Conservation (phyloP, 1,140 invertebrate genomes). For the Neuroterus valhalla region DNA sequence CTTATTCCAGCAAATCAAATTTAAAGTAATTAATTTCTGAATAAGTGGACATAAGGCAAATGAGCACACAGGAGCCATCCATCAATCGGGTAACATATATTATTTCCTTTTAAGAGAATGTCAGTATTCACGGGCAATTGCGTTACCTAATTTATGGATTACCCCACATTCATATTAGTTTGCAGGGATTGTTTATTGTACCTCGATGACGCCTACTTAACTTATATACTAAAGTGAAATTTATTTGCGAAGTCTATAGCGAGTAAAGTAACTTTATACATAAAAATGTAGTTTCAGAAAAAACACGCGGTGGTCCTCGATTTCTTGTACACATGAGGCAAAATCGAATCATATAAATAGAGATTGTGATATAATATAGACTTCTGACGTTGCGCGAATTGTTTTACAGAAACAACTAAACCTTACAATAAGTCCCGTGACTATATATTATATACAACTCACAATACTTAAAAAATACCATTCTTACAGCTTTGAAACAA, state of each 20-base stretch:
- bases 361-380: not conserved
- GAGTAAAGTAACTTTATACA: slow-evolving; percentile 29
- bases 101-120: not conserved
- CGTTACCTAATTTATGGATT: not conserved
- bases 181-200: slow-evolving; percentile 11
- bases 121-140: not conserved
- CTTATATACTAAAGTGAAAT: slow-evolving; percentile 12
- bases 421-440: slow-evolving; percentile 7
- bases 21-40: too few relatives aligned
- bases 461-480: not conserved
- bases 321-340: slow-evolving; percentile 18
- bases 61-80: too few relatives aligned
- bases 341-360: slow-evolving; percentile 1
- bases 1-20: too few relatives aligned
- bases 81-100: too few relatives aligned
- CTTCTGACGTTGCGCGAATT: slow-evolving; percentile 18
- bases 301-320: slow-evolving; percentile 1
- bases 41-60: too few relatives aligned
- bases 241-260: slow-evolving; percentile 19
- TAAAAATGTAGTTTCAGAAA: not conserved
- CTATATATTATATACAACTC: slow-evolving; percentile 19
- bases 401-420: slow-evolving; percentile 1
- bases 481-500: not conserved
- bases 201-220: slow-evolving; percentile 5
- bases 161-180: not conserved